These are phyloP conservation scores for Meliscaeva auricollis DNA, from an alignment of 2,888 invertebrate species.

Conservation along the genomic window DNA sequence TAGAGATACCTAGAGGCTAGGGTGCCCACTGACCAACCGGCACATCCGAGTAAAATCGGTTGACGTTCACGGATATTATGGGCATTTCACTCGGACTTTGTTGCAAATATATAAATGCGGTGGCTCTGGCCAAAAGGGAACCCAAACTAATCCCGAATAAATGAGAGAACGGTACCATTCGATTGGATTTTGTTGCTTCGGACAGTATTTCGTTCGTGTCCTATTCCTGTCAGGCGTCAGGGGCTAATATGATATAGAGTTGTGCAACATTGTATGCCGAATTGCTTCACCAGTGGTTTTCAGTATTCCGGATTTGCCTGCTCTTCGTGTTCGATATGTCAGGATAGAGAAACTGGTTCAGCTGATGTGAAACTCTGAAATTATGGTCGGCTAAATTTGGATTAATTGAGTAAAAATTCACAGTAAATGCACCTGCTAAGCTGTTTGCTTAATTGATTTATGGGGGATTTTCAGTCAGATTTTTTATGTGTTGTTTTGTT, in stretches of 20 bases:
- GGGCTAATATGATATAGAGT: slow-evolving; percentile 77
- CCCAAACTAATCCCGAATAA: slow-evolving; percentile 77
- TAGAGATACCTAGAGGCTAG: not conserved
- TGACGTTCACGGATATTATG: slow-evolving; percentile 74
- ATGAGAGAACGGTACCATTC: slow-evolving; percentile 77
- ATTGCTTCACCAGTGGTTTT: slow-evolving; percentile 30
- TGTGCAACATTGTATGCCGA: slow-evolving; percentile 70
- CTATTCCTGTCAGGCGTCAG: slow-evolving; percentile 77
- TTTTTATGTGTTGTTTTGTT: slow-evolving; percentile 11
- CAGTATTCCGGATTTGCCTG: slow-evolving; percentile 31
- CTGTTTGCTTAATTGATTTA: slow-evolving; percentile 82
- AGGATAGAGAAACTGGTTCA: slow-evolving; percentile 20
- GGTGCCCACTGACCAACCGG: slow-evolving; percentile 17
- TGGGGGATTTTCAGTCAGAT: slow-evolving; percentile 77
- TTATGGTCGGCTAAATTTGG: slow-evolving; percentile 77
- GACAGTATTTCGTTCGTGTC: slow-evolving; percentile 60
- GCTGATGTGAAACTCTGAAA: slow-evolving; percentile 63
- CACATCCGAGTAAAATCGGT: slow-evolving; percentile 45
- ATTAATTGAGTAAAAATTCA: slow-evolving; percentile 78
- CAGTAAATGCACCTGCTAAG: slow-evolving; percentile 79
- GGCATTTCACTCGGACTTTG: slow-evolving; percentile 59
- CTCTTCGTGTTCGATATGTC: not conserved
- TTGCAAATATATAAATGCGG: slow-evolving; percentile 26
- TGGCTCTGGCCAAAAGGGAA: slow-evolving; percentile 28
- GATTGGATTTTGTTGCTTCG: slow-evolving; percentile 58